phyloP scores from a whole-genome alignment of 1,140 invertebrate species.

The Melipona quadrifasciata region DNA sequence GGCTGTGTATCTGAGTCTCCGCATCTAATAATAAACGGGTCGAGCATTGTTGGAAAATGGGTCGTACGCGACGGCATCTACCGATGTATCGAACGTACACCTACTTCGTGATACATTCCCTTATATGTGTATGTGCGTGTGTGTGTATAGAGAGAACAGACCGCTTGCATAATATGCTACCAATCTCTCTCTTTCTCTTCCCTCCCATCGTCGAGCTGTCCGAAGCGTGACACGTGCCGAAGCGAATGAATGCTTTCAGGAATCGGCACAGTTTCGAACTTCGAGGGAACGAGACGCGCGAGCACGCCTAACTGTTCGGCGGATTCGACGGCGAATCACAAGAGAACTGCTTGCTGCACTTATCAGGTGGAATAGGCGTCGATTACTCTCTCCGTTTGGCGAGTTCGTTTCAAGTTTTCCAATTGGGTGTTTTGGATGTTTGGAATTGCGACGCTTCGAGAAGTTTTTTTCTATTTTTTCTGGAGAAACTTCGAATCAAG shows the following conservation, averaged over 20 bases:
- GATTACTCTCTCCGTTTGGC: too few species aligned
- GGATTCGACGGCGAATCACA: background rate
- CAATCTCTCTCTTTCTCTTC: too few species aligned
- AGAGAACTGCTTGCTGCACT: background rate
- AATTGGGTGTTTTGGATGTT: too few species aligned
- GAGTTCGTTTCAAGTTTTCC: too few species aligned
- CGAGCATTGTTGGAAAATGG: slow-evolving; percentile 74
- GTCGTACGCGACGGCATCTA: slow-evolving; percentile 63
- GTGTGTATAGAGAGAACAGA: background rate
- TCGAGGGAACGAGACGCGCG: background rate
- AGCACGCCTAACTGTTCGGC: background rate
- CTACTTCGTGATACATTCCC: too few species aligned
- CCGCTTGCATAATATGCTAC: slow-evolving; percentile 31
- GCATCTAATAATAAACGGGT: slow-evolving; percentile 73
- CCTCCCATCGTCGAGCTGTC: slow-evolving; percentile 3
- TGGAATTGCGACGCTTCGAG: too few species aligned
- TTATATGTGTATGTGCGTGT: background rate
- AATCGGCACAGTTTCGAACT: slow-evolving; percentile 55
- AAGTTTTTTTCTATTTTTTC: too few species aligned
- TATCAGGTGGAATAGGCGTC: background rate
- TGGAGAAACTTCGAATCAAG: too few species aligned
- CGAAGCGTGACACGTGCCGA: slow-evolving; percentile 27
- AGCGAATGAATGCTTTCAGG: slow-evolving; percentile 33
- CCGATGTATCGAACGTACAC: slow-evolving; percentile 43
- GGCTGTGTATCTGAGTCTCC: slow-evolving; percentile 37